A percentile compares a stretch with the other conserved stretches of the same genome.
Evolutionary conservation across 2,113 vertebrate genomes (phyloP).

Genomic region (Blennius ocellaris): DNA sequence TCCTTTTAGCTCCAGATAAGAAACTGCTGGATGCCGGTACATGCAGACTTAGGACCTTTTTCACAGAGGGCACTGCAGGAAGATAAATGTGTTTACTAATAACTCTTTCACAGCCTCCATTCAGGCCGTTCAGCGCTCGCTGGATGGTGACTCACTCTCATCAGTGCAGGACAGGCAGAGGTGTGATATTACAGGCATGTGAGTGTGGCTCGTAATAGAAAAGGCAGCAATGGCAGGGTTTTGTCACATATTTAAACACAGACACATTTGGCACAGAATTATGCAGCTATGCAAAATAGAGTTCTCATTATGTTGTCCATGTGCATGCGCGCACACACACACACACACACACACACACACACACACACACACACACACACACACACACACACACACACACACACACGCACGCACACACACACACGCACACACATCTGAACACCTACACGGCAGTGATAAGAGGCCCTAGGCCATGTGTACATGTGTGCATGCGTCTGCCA

Average conservation of each 20-base stretch:
- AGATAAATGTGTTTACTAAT: conserved; percentile 76
- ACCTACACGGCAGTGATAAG: background rate
- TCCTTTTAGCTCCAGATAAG: conserved; percentile 88
- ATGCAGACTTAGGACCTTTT: conserved; percentile 75
- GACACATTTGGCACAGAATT: conserved; percentile 18
- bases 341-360: no score
- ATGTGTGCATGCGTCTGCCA: background rate
- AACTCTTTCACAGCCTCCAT: conserved; percentile 61
- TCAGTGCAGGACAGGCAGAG: conserved; percentile 41
- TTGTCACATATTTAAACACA: conserved; percentile 24
- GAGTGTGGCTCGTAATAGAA: conserved; percentile 35
- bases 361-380: background rate
- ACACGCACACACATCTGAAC: background rate
- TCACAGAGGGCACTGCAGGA: conserved; percentile 72
- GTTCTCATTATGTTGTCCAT: conserved; percentile 8
- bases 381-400: no score
- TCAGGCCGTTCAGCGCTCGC: conserved; percentile 51
- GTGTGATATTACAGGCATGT: conserved; percentile 51
- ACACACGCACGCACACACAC: no score
- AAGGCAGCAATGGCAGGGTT: conserved; percentile 15
- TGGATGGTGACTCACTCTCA: conserved; percentile 67
- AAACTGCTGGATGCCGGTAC: conserved; percentile 74
- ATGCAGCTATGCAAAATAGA: conserved; percentile 27
- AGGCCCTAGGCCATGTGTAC: background rate
- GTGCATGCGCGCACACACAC: no score